Evolutionary conservation across 2,797 vertebrate genomes (phyloP), one percentile per base, ranked within the genome.

Genomic region (Centropyge bicolor): DNA sequence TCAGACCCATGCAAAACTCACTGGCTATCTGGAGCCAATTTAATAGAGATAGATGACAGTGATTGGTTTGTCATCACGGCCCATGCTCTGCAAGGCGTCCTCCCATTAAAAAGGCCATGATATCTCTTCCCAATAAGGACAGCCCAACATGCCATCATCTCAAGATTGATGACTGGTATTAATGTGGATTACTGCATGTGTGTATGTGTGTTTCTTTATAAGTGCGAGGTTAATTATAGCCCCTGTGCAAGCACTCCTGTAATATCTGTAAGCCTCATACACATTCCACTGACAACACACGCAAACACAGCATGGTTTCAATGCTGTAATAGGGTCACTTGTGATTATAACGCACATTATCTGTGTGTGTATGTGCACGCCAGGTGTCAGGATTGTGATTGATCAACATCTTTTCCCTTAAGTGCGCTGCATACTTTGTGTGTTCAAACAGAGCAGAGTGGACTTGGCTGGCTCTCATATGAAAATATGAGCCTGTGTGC

Each of bases 1-100:
- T 65, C 73, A 40, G 45, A 13, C 57, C 55, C 0, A 19, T 35
- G 78, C 87, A 48, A 70, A 66, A 66, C 17, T 67, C 40, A 19
- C 49, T 12, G 5, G 67, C 68, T 70, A 57, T 68, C 56, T 63
- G 72, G 65, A 86, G 83, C 70, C 63, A 14, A 48, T 82, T 74
- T 88, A 86, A 90, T 84, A 76, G 76, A 91, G 88, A 89, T 67
- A 8, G 59, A 91, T 88, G 85, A 54, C 40, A 5, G 43, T 70
- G 79, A 87, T 91, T 88, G 83, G 80, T 81, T 80, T 68, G 61
- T 75, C 73, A 83, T 85, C 70, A 76, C 20, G 27, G 56, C 76
- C 48, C 66, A 3, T 54, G 14, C 71, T 74, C 54, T 61, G 63
- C 69, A 83, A 52, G 84, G 78, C 20, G 0, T 31, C 55, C 83